phyloP scores from a whole-genome alignment of 23 tunicate genomes.

The Trididemnum nubilum region DNA sequence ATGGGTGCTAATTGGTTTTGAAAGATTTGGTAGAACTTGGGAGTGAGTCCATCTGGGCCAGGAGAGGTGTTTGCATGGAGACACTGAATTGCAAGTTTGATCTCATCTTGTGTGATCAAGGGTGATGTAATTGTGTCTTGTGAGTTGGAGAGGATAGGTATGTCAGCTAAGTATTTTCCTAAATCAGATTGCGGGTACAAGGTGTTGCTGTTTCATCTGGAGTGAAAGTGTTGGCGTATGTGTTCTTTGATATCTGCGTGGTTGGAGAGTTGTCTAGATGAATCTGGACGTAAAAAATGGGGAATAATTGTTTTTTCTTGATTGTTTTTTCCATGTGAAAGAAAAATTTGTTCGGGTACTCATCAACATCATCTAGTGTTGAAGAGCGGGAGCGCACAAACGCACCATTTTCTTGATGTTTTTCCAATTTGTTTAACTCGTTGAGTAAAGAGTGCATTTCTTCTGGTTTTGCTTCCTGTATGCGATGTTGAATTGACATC shows the following conservation, averaged over 20 bases:
- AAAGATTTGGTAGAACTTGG: neutral
- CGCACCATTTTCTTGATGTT: neutral
- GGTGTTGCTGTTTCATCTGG: neutral
- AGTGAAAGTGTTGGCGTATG: neutral
- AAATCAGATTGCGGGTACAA: neutral
- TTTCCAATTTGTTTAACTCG: neutral
- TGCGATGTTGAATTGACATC: neutral
- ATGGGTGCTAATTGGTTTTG: neutral
- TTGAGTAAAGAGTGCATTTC: neutral
- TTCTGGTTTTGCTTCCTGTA: neutral
- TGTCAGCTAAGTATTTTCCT: neutral
- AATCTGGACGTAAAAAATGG: neutral
- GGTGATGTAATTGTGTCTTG: neutral
- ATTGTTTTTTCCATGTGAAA: neutral
- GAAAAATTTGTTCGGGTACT: neutral
- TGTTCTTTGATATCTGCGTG: neutral
- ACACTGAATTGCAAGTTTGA: neutral
- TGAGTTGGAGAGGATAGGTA: neutral
- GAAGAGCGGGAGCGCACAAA: neutral
- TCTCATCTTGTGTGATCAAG: neutral
- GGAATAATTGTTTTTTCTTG: neutral
- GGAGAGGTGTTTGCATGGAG: constrained; percentile 9
- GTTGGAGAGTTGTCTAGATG: neutral
- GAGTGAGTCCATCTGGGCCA: constrained; percentile 11
- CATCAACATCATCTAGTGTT: neutral